Conservation (phyloP, 2,888 invertebrate species). For the Diploptera punctata region DNA sequence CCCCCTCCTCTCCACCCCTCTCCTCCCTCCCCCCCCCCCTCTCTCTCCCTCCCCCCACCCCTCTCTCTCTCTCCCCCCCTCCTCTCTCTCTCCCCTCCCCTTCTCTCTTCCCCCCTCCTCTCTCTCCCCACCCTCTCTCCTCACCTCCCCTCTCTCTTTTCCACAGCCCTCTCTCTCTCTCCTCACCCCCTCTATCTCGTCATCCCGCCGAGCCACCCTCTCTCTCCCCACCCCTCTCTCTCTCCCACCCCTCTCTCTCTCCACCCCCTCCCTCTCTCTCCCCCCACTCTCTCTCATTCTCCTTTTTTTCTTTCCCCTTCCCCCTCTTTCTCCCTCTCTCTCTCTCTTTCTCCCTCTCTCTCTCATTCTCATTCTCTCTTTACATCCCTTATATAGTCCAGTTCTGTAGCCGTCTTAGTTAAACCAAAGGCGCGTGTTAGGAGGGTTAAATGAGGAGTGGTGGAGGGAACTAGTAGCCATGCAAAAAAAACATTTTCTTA, state of each 20-base stretch:
- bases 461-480: too few species aligned
- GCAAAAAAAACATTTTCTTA: too few species aligned
- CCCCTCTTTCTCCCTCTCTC: neutral
- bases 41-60: neutral
- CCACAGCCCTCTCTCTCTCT: neutral
- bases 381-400: too few species aligned
- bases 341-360: neutral
- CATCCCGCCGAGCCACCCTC: neutral
- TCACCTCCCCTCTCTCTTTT: neutral
- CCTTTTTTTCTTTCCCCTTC: neutral
- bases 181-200: neutral
- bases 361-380: neutral
- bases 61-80: neutral
- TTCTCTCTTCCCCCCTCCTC: neutral
- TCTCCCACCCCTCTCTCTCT: neutral
- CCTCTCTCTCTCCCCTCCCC: neutral
- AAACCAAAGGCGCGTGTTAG: too few species aligned
- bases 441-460: too few species aligned
- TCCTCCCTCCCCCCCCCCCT: neutral
- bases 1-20: neutral
- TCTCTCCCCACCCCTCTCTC: neutral
- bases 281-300: neutral
- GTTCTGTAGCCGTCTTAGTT: too few species aligned
- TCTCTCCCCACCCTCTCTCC: neutral
- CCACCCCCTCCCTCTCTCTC: neutral